Base-by-base conservation (phyloP, 2,797 vertebrate species). In the Alauda arvensis region DNA sequence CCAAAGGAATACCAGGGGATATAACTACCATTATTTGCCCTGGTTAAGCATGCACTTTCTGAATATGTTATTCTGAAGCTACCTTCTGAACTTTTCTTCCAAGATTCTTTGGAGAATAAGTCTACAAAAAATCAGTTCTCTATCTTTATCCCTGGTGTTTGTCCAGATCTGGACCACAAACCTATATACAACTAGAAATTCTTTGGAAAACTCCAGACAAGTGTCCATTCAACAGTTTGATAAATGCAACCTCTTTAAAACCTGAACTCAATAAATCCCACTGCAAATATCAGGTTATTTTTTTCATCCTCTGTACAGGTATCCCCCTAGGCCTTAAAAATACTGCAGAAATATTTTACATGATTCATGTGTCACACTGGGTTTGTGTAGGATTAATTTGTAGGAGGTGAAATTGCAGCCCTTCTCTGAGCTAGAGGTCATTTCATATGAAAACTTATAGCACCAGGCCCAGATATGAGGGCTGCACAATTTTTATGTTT, bases 361-460 rank as follows among this genome's bases (percentile, higher is more conserved):
- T 77, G 63, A 74, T 80, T 95, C 75, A 89, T 86, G 51, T 72
- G 28, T 72, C 67, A 65, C 45, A 48, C 24, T 70, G 43, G 3
- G 29, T 68, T 90, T 77, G 45, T 60, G 60, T 61, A 74, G 62
- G 69, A 90, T 92, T 90, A 74, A 77, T 86, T 94, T 77, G 49
- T 68, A 62, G 28, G n/a, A 89, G 48, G 62, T 83, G 45, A 90
- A 86, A 93, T 66, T 89, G 68, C 20, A 92, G 51, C 18, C 18
- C 31, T 57, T 63, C 52, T 91, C 59, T 72, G 61, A 88, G 37
- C 21, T 90, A 31, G 62, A 92, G 84, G 83, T 92, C 25, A 77
- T 70, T 92, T 83, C 70, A 82, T 63, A 70, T 78, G 48, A 89
- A 92, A 85, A 77, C 62, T 67, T 89, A 66, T 8, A 67, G 21